Conservation (phyloP, 2,888 invertebrate genomes). For the Allophyes oxyacanthae region DNA sequence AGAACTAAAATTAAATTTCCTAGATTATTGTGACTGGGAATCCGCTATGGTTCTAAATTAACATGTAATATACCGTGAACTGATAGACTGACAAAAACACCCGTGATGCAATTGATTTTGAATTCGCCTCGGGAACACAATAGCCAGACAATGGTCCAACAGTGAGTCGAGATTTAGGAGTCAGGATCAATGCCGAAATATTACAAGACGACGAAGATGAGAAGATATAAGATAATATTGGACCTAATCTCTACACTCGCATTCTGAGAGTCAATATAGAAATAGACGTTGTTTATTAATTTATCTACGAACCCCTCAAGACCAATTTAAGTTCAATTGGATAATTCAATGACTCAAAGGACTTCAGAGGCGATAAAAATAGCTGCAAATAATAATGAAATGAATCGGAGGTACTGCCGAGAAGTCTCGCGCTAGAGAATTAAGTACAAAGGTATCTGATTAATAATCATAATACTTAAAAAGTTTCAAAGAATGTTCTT, state of each 20-base stretch:
- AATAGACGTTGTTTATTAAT: constrained; percentile 13
- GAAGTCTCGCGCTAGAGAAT: too few relatives aligned
- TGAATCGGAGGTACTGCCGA: not conserved
- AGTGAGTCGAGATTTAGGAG: constrained; percentile 6
- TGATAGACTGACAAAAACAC: constrained; percentile 20
- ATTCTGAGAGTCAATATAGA: not conserved
- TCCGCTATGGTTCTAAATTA: constrained; percentile 11
- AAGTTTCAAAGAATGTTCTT: too few relatives aligned
- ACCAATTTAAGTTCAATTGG: constrained; percentile 30
- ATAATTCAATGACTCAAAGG: constrained; percentile 33
- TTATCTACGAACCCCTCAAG: constrained; percentile 12
- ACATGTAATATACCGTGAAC: constrained; percentile 20
- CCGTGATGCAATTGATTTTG: constrained; percentile 23
- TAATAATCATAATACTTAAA: too few relatives aligned
- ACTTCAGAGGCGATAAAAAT: too few relatives aligned
- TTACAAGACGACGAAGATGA: not conserved
- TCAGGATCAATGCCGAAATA: not conserved
- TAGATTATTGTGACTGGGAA: constrained; percentile 11
- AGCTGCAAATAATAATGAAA: constrained; percentile 19
- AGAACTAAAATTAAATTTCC: constrained; percentile 9
- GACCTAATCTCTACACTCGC: too few relatives aligned
- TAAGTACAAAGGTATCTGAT: too few relatives aligned
- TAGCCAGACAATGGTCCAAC: constrained; percentile 15
- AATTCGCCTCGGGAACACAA: constrained; percentile 26
- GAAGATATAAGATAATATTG: not conserved